These are phyloP conservation scores for Andrena flavipes DNA, from an alignment of 2,888 invertebrate species.

Conservation along the genomic window DNA sequence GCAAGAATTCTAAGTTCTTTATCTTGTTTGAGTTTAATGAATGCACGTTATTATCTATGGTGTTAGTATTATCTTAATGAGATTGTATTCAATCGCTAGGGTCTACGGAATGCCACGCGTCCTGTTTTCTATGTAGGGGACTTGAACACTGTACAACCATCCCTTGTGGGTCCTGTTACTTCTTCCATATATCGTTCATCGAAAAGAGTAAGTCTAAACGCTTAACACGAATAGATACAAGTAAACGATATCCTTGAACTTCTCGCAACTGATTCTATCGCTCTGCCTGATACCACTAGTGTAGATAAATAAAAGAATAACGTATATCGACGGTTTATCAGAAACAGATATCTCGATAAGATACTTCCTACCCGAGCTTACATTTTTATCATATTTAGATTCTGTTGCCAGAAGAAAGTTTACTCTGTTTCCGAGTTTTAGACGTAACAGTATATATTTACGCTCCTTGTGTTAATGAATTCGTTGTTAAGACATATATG, in stretches of 20 bases:
- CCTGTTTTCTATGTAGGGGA: slow-evolving; percentile 84
- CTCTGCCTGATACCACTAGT: not conserved
- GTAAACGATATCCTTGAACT: not conserved
- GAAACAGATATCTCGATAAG: not conserved
- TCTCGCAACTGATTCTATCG: not conserved
- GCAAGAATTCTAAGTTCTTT: not conserved
- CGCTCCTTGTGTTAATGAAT: not conserved
- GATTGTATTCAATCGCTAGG: slow-evolving; percentile 67
- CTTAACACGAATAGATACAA: not conserved
- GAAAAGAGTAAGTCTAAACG: slow-evolving; percentile 77
- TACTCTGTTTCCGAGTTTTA: not conserved
- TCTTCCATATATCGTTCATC: slow-evolving; percentile 81
- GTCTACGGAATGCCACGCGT: slow-evolving; percentile 82
- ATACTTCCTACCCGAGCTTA: not conserved
- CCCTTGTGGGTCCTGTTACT: slow-evolving; percentile 77
- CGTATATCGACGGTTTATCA: slow-evolving; percentile 16
- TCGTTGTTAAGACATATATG: not conserved
- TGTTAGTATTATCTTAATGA: not conserved
- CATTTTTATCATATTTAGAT: not conserved
- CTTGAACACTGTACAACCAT: slow-evolving; percentile 77
- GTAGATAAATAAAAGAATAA: not conserved
- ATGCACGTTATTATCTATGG: not conserved
- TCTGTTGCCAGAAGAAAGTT: slow-evolving; percentile 2
- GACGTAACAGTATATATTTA: not conserved
- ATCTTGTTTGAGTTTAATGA: not conserved